Conservation (phyloP, 2,888 invertebrate species). For the Lasius platythorax region DNA sequence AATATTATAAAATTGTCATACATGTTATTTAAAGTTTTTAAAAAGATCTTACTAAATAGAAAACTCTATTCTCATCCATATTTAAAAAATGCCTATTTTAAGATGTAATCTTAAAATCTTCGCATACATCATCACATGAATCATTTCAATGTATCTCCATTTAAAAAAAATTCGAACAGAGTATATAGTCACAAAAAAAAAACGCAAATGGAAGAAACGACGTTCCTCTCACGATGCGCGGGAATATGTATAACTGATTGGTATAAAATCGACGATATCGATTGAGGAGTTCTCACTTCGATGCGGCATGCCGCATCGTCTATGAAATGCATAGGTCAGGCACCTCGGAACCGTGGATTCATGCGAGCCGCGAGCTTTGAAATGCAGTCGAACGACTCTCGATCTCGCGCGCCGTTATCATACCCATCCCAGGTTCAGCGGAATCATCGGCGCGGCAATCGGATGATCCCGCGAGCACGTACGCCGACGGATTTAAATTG, state of each 20-base stretch:
- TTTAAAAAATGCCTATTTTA: background rate
- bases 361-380: conserved; percentile 52
- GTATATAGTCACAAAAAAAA: background rate
- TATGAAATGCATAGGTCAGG: conserved; percentile 59
- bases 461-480: conserved; percentile 83
- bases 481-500: conserved; percentile 84
- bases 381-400: conserved; percentile 70
- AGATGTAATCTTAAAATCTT: background rate
- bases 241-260: conserved; percentile 24
- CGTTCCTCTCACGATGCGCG: background rate
- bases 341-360: conserved; percentile 44
- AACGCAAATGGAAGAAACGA: conserved; percentile 17
- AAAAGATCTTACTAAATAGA: background rate
- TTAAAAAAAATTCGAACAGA: background rate
- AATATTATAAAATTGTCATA: background rate
- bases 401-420: conserved; percentile 76
- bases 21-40: background rate
- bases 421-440: conserved; percentile 75
- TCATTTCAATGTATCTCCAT: background rate
- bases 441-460: conserved; percentile 78
- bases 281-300: conserved; percentile 44
- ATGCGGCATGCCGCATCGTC: conserved; percentile 42
- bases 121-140: background rate
- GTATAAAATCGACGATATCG: conserved; percentile 44
- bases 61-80: background rate